Percentiles rank a stretch among this genome's conserved stretches.
Conservation (phyloP, 2,888 invertebrate genomes). For the Melanotus villosus region DNA sequence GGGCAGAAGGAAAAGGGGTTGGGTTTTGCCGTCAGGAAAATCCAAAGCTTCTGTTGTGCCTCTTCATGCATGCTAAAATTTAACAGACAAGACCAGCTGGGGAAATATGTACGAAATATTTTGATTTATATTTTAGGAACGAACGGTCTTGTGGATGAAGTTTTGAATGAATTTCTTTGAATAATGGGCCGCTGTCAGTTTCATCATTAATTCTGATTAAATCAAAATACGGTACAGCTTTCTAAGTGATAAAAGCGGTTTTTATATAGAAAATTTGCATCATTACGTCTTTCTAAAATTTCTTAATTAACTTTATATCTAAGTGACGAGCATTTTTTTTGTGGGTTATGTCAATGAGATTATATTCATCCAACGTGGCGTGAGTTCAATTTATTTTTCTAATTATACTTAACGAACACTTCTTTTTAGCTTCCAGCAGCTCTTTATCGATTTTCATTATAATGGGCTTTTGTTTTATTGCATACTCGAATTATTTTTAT, state of each 20-base stretch:
- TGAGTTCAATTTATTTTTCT: constrained; percentile 22
- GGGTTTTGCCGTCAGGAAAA: not conserved
- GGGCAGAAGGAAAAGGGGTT: not conserved
- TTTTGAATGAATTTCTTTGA: not conserved
- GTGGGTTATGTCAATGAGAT: not conserved
- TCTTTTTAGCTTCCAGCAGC: not conserved
- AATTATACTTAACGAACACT: constrained; percentile 4
- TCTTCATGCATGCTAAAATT: not conserved
- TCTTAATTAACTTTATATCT: constrained; percentile 1
- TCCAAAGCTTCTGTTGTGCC: not conserved
- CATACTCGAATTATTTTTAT: constrained; percentile 4
- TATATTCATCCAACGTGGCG: constrained; percentile 1
- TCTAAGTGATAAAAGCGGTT: not conserved
- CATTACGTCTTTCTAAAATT: not conserved
- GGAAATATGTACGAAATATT: not conserved
- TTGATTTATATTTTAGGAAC: not conserved
- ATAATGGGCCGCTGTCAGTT: not conserved
- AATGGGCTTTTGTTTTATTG: constrained; percentile 18
- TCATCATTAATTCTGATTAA: constrained; percentile 2
- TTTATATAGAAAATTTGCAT: constrained; percentile 9
- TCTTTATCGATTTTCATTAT: constrained; percentile 12
- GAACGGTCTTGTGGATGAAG: no score
- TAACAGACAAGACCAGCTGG: not conserved
- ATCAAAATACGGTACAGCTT: not conserved
- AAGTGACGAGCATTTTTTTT: not conserved